Percentiles rank a stretch among this genome's conserved stretches.
phyloP scores from a whole-genome alignment of 2,113 vertebrate genomes.

The Tylochromis polylepis region DNA sequence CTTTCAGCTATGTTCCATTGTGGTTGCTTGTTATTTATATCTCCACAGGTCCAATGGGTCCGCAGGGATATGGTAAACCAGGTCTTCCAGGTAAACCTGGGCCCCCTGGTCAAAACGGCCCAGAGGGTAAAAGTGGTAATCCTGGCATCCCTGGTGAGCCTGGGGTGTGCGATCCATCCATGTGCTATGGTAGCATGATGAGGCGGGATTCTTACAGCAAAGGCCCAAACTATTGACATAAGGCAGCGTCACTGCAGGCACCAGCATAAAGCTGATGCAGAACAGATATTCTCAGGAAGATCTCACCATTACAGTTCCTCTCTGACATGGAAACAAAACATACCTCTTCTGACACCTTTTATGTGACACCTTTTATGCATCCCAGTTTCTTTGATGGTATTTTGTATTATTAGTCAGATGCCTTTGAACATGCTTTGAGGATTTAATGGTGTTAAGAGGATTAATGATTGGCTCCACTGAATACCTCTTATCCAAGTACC shows the following conservation, averaged over 20 bases:
- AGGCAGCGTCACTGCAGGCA: conserved; percentile 18
- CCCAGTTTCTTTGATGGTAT: conserved; percentile 3
- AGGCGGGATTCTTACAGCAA: conserved; percentile 90
- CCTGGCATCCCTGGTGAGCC: conserved; percentile 83
- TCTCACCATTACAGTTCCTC: conserved; percentile 73
- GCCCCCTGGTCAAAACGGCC: conserved; percentile 80
- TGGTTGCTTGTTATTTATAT: not conserved
- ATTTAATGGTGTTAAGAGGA: not conserved
- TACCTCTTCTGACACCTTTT: conserved; percentile 71
- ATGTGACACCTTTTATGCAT: not conserved
- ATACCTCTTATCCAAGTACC: conserved; percentile 13
- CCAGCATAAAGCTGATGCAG: conserved; percentile 72
- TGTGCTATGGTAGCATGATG: conserved; percentile 87
- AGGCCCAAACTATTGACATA: conserved; percentile 91
- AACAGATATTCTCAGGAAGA: conserved; percentile 88
- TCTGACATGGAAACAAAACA: conserved; percentile 68
- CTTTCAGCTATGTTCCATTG: not conserved
- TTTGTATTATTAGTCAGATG: not conserved
- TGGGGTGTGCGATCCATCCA: conserved; percentile 88
- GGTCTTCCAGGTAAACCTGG: conserved; percentile 84
- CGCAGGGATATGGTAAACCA: conserved; percentile 81
- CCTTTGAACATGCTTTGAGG: conserved; percentile 4
- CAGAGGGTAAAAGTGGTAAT: conserved; percentile 81
- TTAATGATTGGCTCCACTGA: not conserved
- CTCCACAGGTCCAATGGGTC: conserved; percentile 83